Base-by-base conservation (phyloP, 2,113 vertebrate genomes). In the Marcusenius ussheri region DNA sequence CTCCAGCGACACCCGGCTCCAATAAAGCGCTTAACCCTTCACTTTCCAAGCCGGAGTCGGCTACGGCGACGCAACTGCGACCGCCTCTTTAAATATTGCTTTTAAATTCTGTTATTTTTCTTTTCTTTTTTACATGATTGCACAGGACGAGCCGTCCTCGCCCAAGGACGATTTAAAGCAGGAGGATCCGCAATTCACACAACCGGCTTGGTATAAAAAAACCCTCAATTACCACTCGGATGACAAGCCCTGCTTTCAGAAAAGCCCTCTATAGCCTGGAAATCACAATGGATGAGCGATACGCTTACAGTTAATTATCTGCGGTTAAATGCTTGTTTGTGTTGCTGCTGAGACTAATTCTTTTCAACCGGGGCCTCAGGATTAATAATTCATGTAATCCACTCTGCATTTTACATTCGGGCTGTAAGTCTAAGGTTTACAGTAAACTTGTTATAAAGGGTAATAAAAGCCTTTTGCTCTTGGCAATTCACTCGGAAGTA, bases 341-440 rank as follows among this genome's bases (percentile, higher is more conserved):
- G 92, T 70, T 77, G 50, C 47, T 47, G 70, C 87, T 87, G 85
- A 90, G 84, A 90, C 88, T 49, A 89, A 88, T 91, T 87, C 91
- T 87, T 87, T 89, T 91, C 91, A 51, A 89, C 91, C 91, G 90
- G 91, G 93, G 92, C 93, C 93, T 90, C 92, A 90, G 92, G 92
- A 94, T 94, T 94, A 95, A 95, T 95, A 93, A 94, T 58, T 89
- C 91, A 90, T 94, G 93, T 94, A 94, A 94, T 93, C 93, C 92
- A 27, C 94, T 93, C 89, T 91, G 91, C 13, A 94, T 89, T 92
- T 95, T 95, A 96, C 95, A 96, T 95, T 96, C 93, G 93, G 95
- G 95, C 96, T 95, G 97, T 96, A 97, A 96, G 96, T 96, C 96
- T 80, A 97, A 96, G 96, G 95, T 96, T 97, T 96, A 94, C 91